phyloP scores from a whole-genome alignment of 2,797 vertebrate genomes.

The Melanotaenia trifasciata region DNA sequence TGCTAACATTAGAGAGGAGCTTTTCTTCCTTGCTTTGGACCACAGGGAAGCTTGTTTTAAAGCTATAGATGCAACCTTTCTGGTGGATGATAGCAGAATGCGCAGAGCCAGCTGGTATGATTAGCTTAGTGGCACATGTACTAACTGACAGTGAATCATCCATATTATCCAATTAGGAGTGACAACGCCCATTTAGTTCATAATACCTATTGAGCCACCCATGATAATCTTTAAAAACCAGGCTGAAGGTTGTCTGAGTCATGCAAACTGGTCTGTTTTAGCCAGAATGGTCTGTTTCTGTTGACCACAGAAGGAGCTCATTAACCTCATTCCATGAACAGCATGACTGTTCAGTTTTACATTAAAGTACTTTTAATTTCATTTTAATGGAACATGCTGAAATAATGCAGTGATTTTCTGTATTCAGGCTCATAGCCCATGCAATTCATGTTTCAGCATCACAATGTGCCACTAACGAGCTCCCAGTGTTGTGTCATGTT shows the following conservation, averaged over 20 bases:
- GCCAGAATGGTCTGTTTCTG: constrained; percentile 43
- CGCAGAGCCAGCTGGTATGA: constrained; percentile 40
- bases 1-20: neutral
- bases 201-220: constrained; percentile 48
- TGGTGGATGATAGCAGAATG: constrained; percentile 19
- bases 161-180: constrained; percentile 28
- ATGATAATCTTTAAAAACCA: constrained; percentile 50
- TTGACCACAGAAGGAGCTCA: constrained; percentile 58
- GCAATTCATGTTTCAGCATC: constrained; percentile 50
- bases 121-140: constrained; percentile 34
- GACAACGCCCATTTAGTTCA: constrained; percentile 27
- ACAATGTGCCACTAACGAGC: constrained; percentile 56
- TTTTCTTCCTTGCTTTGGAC: constrained; percentile 19
- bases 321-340: constrained; percentile 55
- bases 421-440: constrained; percentile 35
- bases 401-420: constrained; percentile 56
- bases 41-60: neutral
- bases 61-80: constrained; percentile 22
- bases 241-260: constrained; percentile 54
- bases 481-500: constrained; percentile 45
- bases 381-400: constrained; percentile 48
- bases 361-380: constrained; percentile 50
- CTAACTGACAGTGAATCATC: constrained; percentile 53
- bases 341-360: constrained; percentile 56
- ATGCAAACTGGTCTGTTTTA: constrained; percentile 47